A percentile compares a stretch with the other conserved stretches of the same genome.
These are phyloP conservation scores for Rousettus madagascariensis DNA, from an alignment of 2,797 vertebrate species.

Conservation along the genomic window DNA sequence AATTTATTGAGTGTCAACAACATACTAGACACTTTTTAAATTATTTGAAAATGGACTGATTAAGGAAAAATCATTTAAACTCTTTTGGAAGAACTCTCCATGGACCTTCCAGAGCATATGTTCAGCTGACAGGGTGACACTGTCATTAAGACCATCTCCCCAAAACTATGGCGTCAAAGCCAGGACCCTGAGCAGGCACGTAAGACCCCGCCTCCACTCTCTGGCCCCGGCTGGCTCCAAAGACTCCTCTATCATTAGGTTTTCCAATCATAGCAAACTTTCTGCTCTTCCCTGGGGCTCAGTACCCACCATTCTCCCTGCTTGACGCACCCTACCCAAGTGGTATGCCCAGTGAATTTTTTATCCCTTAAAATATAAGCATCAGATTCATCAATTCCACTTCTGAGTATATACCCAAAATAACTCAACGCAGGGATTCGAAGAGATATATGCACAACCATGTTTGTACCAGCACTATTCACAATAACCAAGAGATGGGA, in stretches of 20 bases:
- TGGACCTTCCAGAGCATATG: neutral
- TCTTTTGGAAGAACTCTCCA: neutral
- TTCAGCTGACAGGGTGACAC: neutral
- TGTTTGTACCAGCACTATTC: neutral
- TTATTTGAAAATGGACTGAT: constrained; percentile 48
- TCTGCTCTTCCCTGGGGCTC: neutral
- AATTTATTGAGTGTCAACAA: constrained; percentile 68
- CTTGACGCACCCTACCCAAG: neutral
- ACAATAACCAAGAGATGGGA: neutral
- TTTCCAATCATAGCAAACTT: neutral
- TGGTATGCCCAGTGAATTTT: neutral
- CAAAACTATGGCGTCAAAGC: neutral
- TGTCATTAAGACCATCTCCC: neutral
- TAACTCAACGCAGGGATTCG: neutral
- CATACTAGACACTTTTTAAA: constrained; percentile 55
- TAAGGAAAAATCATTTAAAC: constrained; percentile 42
- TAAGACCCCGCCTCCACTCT: neutral
- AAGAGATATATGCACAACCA: neutral
- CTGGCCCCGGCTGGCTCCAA: neutral
- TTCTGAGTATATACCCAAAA: neutral
- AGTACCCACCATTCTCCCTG: neutral
- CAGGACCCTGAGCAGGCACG: neutral
- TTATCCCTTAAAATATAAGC: neutral
- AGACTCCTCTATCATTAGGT: neutral
- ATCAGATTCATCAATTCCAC: neutral